Base-by-base conservation (phyloP, 2,888 invertebrate genomes). In the Sarcophaga caerulescens region DNA sequence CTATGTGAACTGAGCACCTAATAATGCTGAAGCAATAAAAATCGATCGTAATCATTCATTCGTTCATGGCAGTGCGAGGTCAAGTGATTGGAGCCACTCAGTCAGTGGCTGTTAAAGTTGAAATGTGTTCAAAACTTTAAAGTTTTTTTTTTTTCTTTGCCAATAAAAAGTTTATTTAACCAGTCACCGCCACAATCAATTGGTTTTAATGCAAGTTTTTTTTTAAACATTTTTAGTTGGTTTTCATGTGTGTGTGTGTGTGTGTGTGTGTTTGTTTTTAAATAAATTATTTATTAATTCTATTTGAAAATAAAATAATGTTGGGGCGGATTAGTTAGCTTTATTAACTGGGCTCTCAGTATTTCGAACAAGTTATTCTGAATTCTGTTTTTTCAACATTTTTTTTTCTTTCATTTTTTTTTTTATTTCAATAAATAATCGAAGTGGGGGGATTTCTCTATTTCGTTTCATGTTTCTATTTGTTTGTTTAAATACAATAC, bases 301-400 rank as follows among this genome's bases (percentile, higher is more conserved):
- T 63, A 62, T n/a, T 63, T 62, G 45, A 68, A 12, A 60, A n/a
- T n/a, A n/a, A 71, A 60, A 60, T 78, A 78, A 47, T 82, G 77
- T 77, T 82, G 82, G 82, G 82, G 82, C 82, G 82, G 82, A 82
- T 82, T 82, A 82, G 82, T 82, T 77, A 82, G 82, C 82, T 79
- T 84, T 84, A 69, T 57, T 74, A 78, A 84, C 78, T 83, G 68
- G 83, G 77, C 83, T 78, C 78, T 73, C 83, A 78, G 83, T 74
- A 68, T 52, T 68, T 78, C 21, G 69, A 78, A 83, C 78, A 78
- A 83, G 83, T 62, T 62, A 73, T 74, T 69, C n/a, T 3, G 70
- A 52, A 59, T 60, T 35, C 8, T 35, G 10, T 35, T 35, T 35
- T 35, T 35, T 35, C 66, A 47, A 60, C 23, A 17, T 23, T 21